A percentile compares a stretch with the other conserved stretches of the same genome.
Conservation (phyloP, 2,888 invertebrate genomes). For the Chrysolina oricalcia region DNA sequence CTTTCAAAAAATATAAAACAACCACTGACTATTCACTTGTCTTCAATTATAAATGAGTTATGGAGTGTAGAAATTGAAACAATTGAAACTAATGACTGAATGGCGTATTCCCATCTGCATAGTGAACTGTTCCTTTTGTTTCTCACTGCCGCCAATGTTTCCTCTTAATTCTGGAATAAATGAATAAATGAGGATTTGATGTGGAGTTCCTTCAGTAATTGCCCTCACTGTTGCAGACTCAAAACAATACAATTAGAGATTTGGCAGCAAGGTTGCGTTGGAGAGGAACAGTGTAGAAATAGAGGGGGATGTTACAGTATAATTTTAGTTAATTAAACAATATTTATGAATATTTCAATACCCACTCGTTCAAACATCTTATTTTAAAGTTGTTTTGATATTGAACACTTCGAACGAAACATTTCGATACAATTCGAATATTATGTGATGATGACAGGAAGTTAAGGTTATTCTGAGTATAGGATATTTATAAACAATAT, state of each 20-base stretch:
- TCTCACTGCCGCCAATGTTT: slow-evolving; percentile 13
- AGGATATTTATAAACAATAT: too few relatives aligned
- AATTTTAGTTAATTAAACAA: not conserved
- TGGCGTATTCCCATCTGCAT: slow-evolving; percentile 5
- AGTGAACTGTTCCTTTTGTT: not conserved
- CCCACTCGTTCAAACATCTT: too few relatives aligned
- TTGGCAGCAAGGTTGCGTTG: not conserved
- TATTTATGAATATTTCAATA: too few relatives aligned
- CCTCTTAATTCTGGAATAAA: not conserved
- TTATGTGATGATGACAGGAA: too few relatives aligned
- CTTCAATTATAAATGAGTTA: not conserved
- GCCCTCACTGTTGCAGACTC: not conserved
- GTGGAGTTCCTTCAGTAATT: not conserved
- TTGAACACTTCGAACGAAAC: too few relatives aligned
- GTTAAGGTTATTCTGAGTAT: too few relatives aligned
- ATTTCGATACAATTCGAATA: too few relatives aligned
- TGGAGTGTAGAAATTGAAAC: not conserved
- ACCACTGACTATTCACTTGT: too few relatives aligned
- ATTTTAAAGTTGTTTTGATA: too few relatives aligned
- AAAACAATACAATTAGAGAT: not conserved
- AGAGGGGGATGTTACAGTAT: not conserved
- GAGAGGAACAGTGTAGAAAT: too few relatives aligned
- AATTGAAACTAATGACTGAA: not conserved
- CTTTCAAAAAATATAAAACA: too few relatives aligned
- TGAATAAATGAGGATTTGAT: slow-evolving; percentile 7